Evolutionary conservation across 2,797 vertebrate genomes (phyloP), one percentile per base, ranked within the genome.

Genomic region (Urophycis tenuis): DNA sequence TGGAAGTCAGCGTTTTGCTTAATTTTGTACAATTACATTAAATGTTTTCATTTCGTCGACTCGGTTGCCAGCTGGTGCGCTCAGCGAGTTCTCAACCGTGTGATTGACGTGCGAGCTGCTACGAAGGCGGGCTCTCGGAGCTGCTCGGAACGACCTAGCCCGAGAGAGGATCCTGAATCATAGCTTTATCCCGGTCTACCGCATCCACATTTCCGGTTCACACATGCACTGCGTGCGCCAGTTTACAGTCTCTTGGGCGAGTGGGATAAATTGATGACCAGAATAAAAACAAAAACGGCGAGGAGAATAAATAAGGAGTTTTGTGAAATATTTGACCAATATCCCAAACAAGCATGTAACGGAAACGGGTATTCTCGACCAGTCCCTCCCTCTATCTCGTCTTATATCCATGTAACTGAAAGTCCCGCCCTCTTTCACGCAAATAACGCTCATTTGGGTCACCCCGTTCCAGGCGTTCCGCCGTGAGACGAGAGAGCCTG

Each of bases 71-170:
- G 74, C 87, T 82, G 85, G 83, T 83, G 80, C 74, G 74, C 75
- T 81, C 78, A 80, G 12, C 81, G 81, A 79, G 85, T 76, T 84
- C 83, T 79, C 80, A 78, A 15, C 74, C 82, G 80, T 78, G 85
- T 88, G 89, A 92, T 84, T 89, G 88, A 89, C 88, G 14, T 80
- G 80, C 79, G 81, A 79, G 74, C 49, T 89, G 85, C 86, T 85
- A 86, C 53, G 83, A 82, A 81, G 88, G 88, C 87, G 85, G 88
- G 86, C 71, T 83, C 53, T 36, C 35, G 35, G 7, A 9, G 60
- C n/a, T 29, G 60, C 60, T 25, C 53, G 53, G 22, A 11, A 6
- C 53, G 10, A 60, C 53, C 53, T 8, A 60, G 53, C 6, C 19
- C 2, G 53, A 22, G 17, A 19, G 14, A 49, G 53, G 19, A 60